phyloP scores from a whole-genome alignment of 2,797 vertebrate species.

The Oreochromis mossambicus region DNA sequence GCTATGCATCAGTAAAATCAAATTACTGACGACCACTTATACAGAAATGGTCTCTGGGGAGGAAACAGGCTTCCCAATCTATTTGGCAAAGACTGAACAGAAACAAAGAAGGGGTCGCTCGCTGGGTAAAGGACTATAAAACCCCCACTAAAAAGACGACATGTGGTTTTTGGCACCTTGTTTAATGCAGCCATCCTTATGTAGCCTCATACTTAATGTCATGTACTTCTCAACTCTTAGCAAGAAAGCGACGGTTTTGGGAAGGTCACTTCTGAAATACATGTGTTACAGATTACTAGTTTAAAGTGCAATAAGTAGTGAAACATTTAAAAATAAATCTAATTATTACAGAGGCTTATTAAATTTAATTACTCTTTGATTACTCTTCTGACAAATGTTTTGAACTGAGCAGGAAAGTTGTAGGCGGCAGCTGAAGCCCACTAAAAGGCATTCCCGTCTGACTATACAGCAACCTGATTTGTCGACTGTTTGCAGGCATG shows the following conservation, averaged over 20 bases:
- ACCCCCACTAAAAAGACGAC: background rate
- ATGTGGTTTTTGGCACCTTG: background rate
- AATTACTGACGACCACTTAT: constrained; percentile 11
- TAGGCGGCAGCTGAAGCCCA: background rate
- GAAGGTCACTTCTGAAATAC: background rate
- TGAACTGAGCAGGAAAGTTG: background rate
- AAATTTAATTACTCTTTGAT: background rate
- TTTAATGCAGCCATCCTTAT: background rate
- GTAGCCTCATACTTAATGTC: background rate
- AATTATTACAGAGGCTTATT: background rate
- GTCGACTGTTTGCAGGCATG: background rate
- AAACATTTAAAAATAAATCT: background rate
- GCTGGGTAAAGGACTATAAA: background rate
- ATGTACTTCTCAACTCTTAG: background rate
- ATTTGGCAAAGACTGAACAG: background rate
- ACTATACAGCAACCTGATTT: background rate
- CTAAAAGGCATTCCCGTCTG: background rate
- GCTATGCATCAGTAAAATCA: background rate
- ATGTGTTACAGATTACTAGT: background rate
- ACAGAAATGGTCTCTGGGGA: background rate
- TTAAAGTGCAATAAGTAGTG: background rate
- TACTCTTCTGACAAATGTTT: background rate
- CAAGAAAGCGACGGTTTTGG: background rate
- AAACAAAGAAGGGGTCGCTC: background rate
- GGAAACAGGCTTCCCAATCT: background rate